Evolutionary conservation across 37 sponge, comb jelly and placozoan genomes (phyloP), one percentile per base, ranked within the genome.

Genomic region (Bolinopsis microptera): DNA sequence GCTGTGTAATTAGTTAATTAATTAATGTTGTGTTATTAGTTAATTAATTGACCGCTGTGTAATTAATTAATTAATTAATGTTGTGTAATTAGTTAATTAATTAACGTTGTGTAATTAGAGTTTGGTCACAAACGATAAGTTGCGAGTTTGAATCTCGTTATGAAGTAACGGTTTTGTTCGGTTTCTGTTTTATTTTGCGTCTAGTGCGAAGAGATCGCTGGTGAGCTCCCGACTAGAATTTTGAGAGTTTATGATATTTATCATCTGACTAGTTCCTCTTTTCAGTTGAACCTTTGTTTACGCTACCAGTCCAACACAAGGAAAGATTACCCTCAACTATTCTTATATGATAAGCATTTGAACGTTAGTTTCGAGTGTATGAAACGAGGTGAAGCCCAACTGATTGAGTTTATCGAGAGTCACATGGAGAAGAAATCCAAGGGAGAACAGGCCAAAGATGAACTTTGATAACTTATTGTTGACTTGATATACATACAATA

Each of bases 391-490:
- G 82, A 80, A 35, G 24, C 24, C 8, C 21, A 2, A 80, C 82
- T 80, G 9, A 80, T 80, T 13, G 82, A 80, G 35, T 80, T 30
- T 34, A 80, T 80, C 22, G 82, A 80, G 82, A 30, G 82, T 16
- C 30, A 30, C 37, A 18, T 80, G 82, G 82, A 80, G 21, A 70
- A 26, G 28, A 70, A 22, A 3, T 22, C 74, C 74, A 70, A 70
- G 30, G 74, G 28, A 28, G 28, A 70, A 26, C 9, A 48, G 61
- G 13, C 61, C 61, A 22, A 26, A 26, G 74, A 70, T 70, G 74
- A 70, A 70, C 30, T 70, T 22, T 70, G 26, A 48, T 48, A 18
- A 48, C 13, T 48, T 13, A 5, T 48, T 13, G 61, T 48, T 48
- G 5, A 5, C 13, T 18, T 48, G 5, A 48, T 48, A 48, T 48